Evolutionary conservation across 2,888 invertebrate genomes (phyloP).

Genomic region (Stictocephala bisonia): DNA sequence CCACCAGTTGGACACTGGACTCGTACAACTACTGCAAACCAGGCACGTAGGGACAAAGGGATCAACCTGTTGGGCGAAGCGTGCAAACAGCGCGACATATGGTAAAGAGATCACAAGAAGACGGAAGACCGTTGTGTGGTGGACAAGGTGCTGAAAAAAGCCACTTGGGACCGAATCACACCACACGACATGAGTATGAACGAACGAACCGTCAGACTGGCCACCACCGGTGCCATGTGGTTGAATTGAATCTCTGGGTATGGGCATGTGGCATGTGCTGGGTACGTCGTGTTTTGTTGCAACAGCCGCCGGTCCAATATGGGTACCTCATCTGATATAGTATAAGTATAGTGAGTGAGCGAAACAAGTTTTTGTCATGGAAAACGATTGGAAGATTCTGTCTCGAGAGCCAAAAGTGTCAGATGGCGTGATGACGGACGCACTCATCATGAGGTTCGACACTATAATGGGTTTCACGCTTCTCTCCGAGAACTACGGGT

Average conservation of each 20-base stretch:
- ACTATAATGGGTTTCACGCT: no score
- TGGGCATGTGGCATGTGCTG: no score
- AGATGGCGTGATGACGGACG: no score
- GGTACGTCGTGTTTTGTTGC: no score
- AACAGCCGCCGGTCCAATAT: no score
- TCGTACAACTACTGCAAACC: constrained; percentile 45
- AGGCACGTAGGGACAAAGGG: constrained; percentile 33
- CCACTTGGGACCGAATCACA: constrained; percentile 44
- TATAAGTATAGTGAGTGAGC: no score
- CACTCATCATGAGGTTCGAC: no score
- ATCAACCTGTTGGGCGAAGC: constrained; percentile 53
- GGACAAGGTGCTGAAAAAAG: constrained; percentile 41
- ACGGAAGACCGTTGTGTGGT: constrained; percentile 39
- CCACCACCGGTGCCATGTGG: constrained; percentile 21
- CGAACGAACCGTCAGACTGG: constrained; percentile 41
- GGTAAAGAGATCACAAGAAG: constrained; percentile 39
- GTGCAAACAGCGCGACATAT: constrained; percentile 50
- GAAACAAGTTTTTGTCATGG: no score
- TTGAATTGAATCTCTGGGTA: constrained; percentile 11
- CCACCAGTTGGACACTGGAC: constrained; percentile 50
- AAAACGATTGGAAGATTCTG: no score
- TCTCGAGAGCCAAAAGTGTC: no score
- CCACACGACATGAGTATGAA: constrained; percentile 32
- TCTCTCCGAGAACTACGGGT: no score
- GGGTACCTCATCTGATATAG: no score